Base-by-base conservation (phyloP, 2,797 vertebrate species). In the Macroramphosus scolopax region DNA sequence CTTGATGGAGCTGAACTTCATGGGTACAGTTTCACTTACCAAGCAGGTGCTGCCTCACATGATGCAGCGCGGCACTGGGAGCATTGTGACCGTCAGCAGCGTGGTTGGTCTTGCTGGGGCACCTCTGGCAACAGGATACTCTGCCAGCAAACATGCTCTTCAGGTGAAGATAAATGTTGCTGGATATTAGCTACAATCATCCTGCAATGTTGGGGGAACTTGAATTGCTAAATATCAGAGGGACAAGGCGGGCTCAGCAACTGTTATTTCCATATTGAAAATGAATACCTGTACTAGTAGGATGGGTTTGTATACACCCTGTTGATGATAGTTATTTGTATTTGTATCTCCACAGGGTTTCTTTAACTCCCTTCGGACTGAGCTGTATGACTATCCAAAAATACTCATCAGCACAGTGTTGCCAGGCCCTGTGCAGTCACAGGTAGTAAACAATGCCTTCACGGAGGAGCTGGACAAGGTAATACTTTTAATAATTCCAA, bases 61-160 rank as follows among this genome's bases (percentile, higher is more conserved):
- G 94, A 89, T 88, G 0, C 77, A 88, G 55, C 91, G 72, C 46
- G 91, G 87, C 24, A 87, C 34, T 8, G 96, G 97, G 2, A 90
- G 86, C 81, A 83, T 98, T 33, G 89, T 95, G 31, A 93, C 90
- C 0, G 77, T 97, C 49, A 98, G 91, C 86, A 99, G 96, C 1
- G 14, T 98, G 0, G 74, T 64, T 15, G 96, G 95, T 30, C 36
- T 97, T 9, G 60, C 82, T 3, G 90, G 91, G 29, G 86, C 65
- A 0, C 93, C 95, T 0, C 85, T 96, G 46, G 73, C 85, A 46
- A 88, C 88, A 0, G 96, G 94, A 4, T 98, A 99, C 63, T 83
- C 87, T 16, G 95, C 92, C 64, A 97, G 93, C 87, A 98, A 98
- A 75, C 92, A 98, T 3, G 96, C 96, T 6, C 83, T 98, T 37